Evolutionary conservation across 2,113 vertebrate species (phyloP), one percentile per base, ranked within the genome.

Genomic region (Hymenochirus boettgeri): DNA sequence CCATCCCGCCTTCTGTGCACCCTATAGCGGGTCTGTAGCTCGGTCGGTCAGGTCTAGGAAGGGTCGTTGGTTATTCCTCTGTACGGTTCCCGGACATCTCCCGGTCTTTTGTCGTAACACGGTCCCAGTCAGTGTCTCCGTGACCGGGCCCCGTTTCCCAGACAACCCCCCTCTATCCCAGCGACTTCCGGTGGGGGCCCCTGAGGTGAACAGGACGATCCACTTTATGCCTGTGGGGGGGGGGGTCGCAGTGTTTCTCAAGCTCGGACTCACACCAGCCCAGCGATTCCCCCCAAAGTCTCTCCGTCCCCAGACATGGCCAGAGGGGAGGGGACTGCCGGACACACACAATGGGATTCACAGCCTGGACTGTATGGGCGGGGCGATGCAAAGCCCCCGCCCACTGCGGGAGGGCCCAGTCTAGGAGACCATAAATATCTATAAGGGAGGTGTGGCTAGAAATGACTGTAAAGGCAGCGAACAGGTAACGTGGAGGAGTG

Each of bases 1-100:
- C 55, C 64, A 67, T 67, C 31, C 61, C 31, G n/a, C 47, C 37
- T 25, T 61, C 52, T 21, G 4, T 45, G 56, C 25, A 35, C 21
- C 42, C 29, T 8, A 46, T 27, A 15, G 15, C 17, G 13, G 2
- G 13, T 5, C 71, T 19, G 57, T 62, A 63, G 74, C 79, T 65
- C 62, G 25, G 26, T 22, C 15, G 65, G 45, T 63, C 33, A n/a
- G 66, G 54, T 71, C 66, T 72, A 69, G 58, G 39, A n/a, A 48
- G 69, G 62, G 70, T 66, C 65, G 52, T 57, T 53, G 52, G 47
- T 63, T 60, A 48, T 62, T 31, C 35, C 35, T 12, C 35, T 39
- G 35, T 13, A 3, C 12, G 39, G 39, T 3, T 42, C 2, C n/a
- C 15, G 2, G 13, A 10, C 12, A 5, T 42, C 39, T 15, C 39